Evolutionary conservation across 2,888 invertebrate species (phyloP), one percentile per base, ranked within the genome.

Genomic region (Plebejus melissa): DNA sequence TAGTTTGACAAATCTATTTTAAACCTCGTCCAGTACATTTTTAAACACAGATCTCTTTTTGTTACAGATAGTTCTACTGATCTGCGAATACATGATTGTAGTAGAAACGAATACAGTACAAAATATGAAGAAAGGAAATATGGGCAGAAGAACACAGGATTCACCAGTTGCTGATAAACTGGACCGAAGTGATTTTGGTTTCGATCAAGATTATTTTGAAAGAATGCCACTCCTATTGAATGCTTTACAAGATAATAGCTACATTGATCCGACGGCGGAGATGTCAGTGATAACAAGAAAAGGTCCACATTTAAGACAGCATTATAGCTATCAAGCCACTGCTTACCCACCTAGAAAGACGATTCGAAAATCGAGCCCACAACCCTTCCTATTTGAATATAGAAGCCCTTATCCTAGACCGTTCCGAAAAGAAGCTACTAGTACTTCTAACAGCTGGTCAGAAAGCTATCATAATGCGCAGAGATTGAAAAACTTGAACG

Each of bases 31-130:
- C 2, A 1, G 22, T 58, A 58, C 1, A 22, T 22, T 65, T 11
- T 65, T 4, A 4, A 65, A 32, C 9, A 65, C 13, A 11, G 1
- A 76, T 77, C 75, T 79, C 74, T 76, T 76, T 75, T 82, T 82
- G 81, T 91, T 93, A 76, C 91, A 93, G 93, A 88, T 90, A 87
- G 90, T 93, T 88, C 87, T 93, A 87, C 90, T 93, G 80, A 91
- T 93, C 88, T 93, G 91, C 86, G 93, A 93, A 84, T 91, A 93
- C 82, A 85, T 88, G 82, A 90, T 93, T 87, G 90, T 89, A 82
- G 90, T 91, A 89, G 92, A 91, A 88, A 88, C 89, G 82, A 89
- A 82, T 80, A 81, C 85, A 88, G 88, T 90, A 90, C 90, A 90
- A 89, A 90, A 81, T 76, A 85, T 78, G 76, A 84, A 80, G 79